phyloP scores from a whole-genome alignment of 2,888 invertebrate species.

The Diarsia dahlii region DNA sequence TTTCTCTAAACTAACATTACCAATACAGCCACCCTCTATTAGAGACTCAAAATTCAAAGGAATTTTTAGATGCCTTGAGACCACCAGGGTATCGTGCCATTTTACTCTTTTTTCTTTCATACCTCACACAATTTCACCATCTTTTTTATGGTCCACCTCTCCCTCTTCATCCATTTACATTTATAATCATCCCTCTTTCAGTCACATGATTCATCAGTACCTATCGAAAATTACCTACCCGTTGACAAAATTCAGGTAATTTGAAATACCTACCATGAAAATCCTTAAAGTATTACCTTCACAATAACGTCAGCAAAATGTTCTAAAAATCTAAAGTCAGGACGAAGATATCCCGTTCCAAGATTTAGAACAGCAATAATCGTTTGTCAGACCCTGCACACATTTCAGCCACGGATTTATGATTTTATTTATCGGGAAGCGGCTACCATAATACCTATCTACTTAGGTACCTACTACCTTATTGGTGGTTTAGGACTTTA shows the following conservation, averaged over 20 bases:
- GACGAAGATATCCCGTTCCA: constrained; percentile 40
- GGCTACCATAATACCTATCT: constrained; percentile 33
- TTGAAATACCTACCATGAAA: constrained; percentile 10
- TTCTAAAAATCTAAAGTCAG: constrained; percentile 38
- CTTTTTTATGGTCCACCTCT: too few species aligned
- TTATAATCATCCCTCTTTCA: too few species aligned
- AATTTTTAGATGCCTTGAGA: too few species aligned
- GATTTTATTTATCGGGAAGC: constrained; percentile 51
- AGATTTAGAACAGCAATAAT: constrained; percentile 59
- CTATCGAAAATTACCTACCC: not conserved
- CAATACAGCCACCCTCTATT: too few species aligned
- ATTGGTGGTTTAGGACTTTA: not conserved
- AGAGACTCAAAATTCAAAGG: too few species aligned
- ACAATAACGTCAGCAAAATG: constrained; percentile 26
- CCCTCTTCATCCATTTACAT: too few species aligned
- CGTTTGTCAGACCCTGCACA: constrained; percentile 55
- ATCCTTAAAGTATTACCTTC: constrained; percentile 4
- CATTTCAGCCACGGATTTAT: constrained; percentile 52
- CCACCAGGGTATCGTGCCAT: too few species aligned
- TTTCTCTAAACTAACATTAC: not conserved
- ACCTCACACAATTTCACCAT: too few species aligned
- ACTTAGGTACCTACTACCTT: not conserved
- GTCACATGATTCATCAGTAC: not conserved
- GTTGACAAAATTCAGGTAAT: too few species aligned
- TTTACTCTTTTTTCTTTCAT: too few species aligned